A percentile compares a stretch with the other conserved stretches of the same genome.
phyloP scores from a whole-genome alignment of 2,888 invertebrate genomes.

The Ceriagrion tenellum region DNA sequence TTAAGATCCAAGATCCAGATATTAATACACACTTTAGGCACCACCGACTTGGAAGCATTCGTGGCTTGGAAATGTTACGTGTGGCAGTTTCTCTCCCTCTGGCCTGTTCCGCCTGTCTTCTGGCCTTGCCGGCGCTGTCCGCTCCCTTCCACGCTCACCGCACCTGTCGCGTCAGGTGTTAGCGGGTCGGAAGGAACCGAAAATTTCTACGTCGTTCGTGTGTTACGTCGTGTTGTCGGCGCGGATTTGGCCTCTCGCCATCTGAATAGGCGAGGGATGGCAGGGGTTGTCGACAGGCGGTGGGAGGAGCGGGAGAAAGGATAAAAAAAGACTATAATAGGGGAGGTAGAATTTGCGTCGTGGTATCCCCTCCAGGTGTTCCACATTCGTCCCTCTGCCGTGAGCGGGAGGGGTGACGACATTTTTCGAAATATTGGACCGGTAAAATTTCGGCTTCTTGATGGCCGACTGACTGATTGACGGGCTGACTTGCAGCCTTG shows the following conservation, averaged over 20 bases:
- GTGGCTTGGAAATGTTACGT: constrained; percentile 4
- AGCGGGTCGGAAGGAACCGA: background rate
- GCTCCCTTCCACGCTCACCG: background rate
- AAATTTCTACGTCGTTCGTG: background rate
- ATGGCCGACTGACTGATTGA: background rate
- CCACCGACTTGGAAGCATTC: background rate
- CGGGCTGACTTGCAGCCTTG: background rate
- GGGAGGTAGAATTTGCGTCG: background rate
- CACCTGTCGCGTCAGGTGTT: constrained; percentile 67
- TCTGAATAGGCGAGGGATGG: background rate
- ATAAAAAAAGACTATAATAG: background rate
- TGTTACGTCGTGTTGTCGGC: background rate
- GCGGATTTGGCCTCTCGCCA: background rate
- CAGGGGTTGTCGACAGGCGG: background rate
- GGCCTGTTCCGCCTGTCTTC: no score
- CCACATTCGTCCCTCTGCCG: background rate
- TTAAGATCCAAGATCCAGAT: no score
- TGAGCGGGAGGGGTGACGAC: background rate
- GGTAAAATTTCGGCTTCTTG: background rate
- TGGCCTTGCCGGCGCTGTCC: background rate
- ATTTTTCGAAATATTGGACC: background rate
- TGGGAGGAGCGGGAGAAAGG: background rate
- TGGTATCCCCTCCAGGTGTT: background rate
- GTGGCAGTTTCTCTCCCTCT: background rate
- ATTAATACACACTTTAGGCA: background rate